Conservation (phyloP, 2,797 vertebrate genomes). For the Denticeps clupeoides region DNA sequence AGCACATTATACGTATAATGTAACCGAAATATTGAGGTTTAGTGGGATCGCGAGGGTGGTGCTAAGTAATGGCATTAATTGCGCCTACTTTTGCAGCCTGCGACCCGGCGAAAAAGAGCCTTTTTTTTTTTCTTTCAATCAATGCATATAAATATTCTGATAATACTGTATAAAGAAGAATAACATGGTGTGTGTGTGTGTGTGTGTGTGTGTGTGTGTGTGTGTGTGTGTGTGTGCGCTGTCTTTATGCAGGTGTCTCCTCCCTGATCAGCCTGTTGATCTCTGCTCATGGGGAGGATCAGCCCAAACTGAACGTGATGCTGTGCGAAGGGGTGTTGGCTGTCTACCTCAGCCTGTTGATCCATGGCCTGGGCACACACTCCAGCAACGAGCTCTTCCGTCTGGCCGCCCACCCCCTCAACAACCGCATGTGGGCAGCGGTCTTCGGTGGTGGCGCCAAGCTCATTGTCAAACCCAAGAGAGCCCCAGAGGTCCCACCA, state of each 20-base stretch:
- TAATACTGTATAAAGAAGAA: neutral
- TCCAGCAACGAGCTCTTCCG: slow-evolving; percentile 87
- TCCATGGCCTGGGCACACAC: slow-evolving; percentile 88
- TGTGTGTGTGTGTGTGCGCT: slow-evolving; percentile 4
- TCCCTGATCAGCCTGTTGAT: slow-evolving; percentile 84
- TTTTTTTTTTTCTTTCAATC: no score
- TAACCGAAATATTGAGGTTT: no score
- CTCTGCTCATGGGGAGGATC: slow-evolving; percentile 85
- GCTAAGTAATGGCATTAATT: no score
- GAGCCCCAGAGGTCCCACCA: slow-evolving; percentile 73
- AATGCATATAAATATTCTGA: no score
- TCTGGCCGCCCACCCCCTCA: slow-evolving; percentile 87
- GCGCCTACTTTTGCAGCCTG: no score
- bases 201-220: neutral
- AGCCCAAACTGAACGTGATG: slow-evolving; percentile 80
- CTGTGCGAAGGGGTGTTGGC: slow-evolving; percentile 90
- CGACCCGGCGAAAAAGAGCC: no score
- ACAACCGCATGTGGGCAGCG: slow-evolving; percentile 93
- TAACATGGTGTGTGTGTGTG: neutral
- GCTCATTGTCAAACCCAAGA: slow-evolving; percentile 82
- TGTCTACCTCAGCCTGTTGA: slow-evolving; percentile 87
- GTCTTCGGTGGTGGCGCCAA: slow-evolving; percentile 92
- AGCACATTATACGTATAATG: no score
- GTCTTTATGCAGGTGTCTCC: slow-evolving; percentile 70
- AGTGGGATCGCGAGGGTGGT: no score